Evolutionary conservation across 2,113 vertebrate genomes (phyloP).

Genomic region (Pseudorasbora parva): DNA sequence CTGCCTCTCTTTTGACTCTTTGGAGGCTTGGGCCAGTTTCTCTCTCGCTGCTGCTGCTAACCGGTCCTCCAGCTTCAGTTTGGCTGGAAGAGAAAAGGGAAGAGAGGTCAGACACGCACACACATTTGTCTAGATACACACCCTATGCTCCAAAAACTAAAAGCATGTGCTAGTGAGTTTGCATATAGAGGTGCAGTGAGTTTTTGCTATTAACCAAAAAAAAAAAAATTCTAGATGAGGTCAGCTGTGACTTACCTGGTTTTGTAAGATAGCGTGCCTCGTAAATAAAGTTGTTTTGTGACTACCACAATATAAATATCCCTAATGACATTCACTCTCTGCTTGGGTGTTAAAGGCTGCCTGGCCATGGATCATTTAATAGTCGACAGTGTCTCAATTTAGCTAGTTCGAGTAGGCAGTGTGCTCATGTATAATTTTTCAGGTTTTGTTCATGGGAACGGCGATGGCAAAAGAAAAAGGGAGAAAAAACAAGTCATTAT

Average conservation of each 20-base stretch:
- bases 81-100: conserved; percentile 76
- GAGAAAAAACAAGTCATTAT: conserved; percentile 55
- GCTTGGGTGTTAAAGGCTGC: neutral
- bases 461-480: neutral
- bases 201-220: neutral
- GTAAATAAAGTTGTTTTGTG: neutral
- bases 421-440: neutral
- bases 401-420: conserved; percentile 10
- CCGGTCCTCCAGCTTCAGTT: conserved; percentile 96
- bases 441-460: conserved; percentile 23
- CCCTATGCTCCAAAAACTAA: conserved; percentile 3
- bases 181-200: neutral
- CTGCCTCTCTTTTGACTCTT: conserved; percentile 98
- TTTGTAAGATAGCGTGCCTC: neutral
- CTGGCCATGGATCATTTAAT: neutral
- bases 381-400: conserved; percentile 13
- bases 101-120: conserved; percentile 34
- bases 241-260: neutral
- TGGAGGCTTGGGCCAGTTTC: conserved; percentile 96
- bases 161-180: neutral
- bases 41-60: conserved; percentile 95
- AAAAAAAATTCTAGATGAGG: neutral
- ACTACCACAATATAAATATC: neutral
- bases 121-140: neutral
- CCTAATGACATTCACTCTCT: neutral